phyloP scores from a whole-genome alignment of 2,888 invertebrate species.

The Lepidochitona cinerea region DNA sequence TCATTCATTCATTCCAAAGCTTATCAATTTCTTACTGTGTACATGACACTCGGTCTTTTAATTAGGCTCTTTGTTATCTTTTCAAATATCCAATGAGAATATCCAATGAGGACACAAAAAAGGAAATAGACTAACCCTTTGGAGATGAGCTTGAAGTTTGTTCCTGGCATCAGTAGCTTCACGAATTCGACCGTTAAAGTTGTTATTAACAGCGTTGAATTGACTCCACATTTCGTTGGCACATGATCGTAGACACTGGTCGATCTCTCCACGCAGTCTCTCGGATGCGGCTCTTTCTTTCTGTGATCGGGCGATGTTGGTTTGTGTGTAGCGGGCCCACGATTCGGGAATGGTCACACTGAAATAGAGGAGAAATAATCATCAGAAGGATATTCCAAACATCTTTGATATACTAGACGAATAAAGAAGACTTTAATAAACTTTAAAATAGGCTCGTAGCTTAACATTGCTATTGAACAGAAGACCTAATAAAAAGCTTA shows the following conservation, averaged over 20 bases:
- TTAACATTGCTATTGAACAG: no score
- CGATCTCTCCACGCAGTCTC: slow-evolving; percentile 68
- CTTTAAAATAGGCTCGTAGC: no score
- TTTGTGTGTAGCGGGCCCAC: slow-evolving; percentile 70
- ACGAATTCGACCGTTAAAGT: slow-evolving; percentile 67
- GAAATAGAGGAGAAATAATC: no score
- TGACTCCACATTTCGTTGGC: slow-evolving; percentile 71
- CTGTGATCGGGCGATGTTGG: slow-evolving; percentile 70
- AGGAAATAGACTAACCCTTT: slow-evolving; percentile 67
- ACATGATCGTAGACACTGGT: slow-evolving; percentile 64
- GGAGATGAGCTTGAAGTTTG: slow-evolving; percentile 69
- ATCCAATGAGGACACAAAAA: neutral
- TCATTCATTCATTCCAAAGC: no score
- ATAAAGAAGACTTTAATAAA: no score
- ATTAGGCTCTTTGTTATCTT: no score
- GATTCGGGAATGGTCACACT: slow-evolving; percentile 79
- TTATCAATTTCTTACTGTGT: no score
- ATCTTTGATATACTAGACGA: no score
- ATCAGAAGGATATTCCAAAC: no score
- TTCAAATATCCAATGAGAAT: neutral
- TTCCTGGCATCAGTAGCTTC: slow-evolving; percentile 69
- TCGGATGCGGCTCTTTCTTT: slow-evolving; percentile 68
- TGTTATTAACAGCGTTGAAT: slow-evolving; percentile 70
- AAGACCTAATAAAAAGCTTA: no score
- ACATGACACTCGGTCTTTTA: no score